Evolutionary conservation across 2,113 vertebrate genomes (phyloP), one percentile per base, ranked within the genome.

Genomic region (Psophia crepitans): DNA sequence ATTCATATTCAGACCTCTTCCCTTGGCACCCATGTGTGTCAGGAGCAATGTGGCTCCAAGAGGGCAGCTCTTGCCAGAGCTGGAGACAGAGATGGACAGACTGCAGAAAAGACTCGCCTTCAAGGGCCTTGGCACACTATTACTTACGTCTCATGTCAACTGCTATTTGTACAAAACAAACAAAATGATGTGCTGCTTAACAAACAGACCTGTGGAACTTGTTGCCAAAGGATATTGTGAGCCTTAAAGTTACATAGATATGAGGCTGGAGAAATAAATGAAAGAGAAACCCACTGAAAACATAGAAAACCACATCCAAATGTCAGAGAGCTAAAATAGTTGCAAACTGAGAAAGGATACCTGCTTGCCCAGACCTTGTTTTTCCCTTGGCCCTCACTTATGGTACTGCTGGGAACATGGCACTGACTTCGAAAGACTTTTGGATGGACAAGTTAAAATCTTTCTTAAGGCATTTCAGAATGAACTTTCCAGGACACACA

Each of bases 361-460:
- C 11, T 77, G 43, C 18, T 69, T 39, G 7, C 24, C 35, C n/a
- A 20, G 33, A 14, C 74, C 58, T 61, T 70, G 20, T 11, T 57
- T 84, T 65, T 53, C 11, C 24, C n/a, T 89, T 74, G n/a, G 41
- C 37, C 61, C 8, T 49, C 48, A 57, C 8, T 66, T 39, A 8
- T 4, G 9, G 7, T 16, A 30, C 39, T 11, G 14, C 37, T 68
- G 63, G 13, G 27, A 44, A 28, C 30, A 68, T 0, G 0, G 30
- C 19, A 35, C 14, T 41, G 14, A 61, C 46, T 58, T 61, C 44
- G 27, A 18, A 69, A 77, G 71, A 32, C 63, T 51, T 86, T 74
- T 66, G 61, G 26, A 56, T 58, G 53, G 28, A 60, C 9, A 22
- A 33, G 7, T 70, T 35, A 49, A 75, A 83, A 39, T 14, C 15